phyloP scores from a whole-genome alignment of 2,113 vertebrate species.

The Eupsittula cactorum region DNA sequence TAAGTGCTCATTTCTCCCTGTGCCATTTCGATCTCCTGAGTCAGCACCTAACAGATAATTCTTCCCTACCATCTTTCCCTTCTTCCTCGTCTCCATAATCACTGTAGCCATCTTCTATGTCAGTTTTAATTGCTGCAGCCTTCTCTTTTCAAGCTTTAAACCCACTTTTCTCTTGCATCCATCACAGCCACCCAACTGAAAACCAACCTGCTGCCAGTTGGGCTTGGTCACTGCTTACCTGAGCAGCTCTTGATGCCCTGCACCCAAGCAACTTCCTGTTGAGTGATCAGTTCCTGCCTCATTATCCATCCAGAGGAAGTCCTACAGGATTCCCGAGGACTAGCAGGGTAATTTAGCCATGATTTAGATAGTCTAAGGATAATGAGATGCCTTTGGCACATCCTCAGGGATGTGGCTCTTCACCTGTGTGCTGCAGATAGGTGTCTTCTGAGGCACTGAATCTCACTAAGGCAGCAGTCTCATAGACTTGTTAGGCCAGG shows the following conservation, averaged over 20 bases:
- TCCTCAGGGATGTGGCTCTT: background rate
- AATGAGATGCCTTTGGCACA: background rate
- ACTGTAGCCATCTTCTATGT: rapidly evolving
- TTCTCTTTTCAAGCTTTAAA: background rate
- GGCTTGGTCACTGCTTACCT: background rate
- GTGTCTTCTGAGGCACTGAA: background rate
- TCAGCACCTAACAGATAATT: background rate
- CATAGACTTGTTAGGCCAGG: background rate
- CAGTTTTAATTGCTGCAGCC: background rate
- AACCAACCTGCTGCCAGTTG: background rate
- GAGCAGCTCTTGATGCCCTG: background rate
- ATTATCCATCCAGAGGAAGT: background rate
- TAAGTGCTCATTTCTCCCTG: background rate
- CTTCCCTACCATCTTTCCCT: background rate
- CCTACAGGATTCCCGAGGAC: background rate
- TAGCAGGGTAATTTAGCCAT: background rate
- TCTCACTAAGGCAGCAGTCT: background rate
- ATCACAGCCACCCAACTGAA: rapidly evolving
- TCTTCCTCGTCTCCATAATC: background rate
- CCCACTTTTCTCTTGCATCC: background rate
- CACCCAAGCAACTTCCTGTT: background rate
- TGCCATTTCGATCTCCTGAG: background rate
- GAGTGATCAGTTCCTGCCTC: background rate
- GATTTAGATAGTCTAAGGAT: background rate
- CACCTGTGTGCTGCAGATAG: rapidly evolving